Conservation (phyloP, 2,113 vertebrate genomes). For the Apistogramma diplotaenia region DNA sequence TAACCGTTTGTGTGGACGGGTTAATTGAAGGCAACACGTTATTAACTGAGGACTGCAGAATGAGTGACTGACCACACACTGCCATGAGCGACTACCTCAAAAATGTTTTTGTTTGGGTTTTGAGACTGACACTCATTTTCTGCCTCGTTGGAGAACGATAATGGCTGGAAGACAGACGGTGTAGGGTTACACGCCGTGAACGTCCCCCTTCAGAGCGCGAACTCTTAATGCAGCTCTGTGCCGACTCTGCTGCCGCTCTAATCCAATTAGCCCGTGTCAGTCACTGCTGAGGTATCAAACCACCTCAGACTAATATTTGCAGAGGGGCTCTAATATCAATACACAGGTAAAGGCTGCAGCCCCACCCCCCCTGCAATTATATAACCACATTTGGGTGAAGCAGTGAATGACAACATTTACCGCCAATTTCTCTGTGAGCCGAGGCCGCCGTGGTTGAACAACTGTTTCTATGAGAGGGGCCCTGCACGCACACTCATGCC, state of each 20-base stretch:
- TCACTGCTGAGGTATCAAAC: conserved; percentile 68
- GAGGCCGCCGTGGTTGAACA: conserved; percentile 40
- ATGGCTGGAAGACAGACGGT: conserved; percentile 39
- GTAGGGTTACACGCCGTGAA: conserved; percentile 41
- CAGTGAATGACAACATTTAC: conserved; percentile 73
- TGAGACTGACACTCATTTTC: conserved; percentile 36
- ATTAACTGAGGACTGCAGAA: neutral
- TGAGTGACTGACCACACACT: conserved; percentile 9
- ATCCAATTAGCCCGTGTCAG: conserved; percentile 71
- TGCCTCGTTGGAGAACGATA: conserved; percentile 43
- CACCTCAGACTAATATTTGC: conserved; percentile 68
- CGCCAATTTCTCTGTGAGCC: conserved; percentile 51
- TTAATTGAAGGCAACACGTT: conserved; percentile 16
- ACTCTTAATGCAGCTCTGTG: conserved; percentile 65
- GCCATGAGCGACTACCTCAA: conserved; percentile 5
- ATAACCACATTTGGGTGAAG: conserved; percentile 58
- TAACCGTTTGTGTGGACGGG: conserved; percentile 13
- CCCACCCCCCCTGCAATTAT: conserved; percentile 55
- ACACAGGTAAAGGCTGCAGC: conserved; percentile 51
- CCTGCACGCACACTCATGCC: conserved; percentile 16
- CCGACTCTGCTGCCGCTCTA: conserved; percentile 54
- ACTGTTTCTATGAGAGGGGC: conserved; percentile 35
- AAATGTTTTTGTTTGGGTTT: conserved; percentile 44
- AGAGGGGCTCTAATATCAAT: conserved; percentile 69
- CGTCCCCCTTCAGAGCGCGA: conserved; percentile 39